Evolutionary conservation across 2,113 vertebrate species (phyloP).

Genomic region (Trachemys scripta): DNA sequence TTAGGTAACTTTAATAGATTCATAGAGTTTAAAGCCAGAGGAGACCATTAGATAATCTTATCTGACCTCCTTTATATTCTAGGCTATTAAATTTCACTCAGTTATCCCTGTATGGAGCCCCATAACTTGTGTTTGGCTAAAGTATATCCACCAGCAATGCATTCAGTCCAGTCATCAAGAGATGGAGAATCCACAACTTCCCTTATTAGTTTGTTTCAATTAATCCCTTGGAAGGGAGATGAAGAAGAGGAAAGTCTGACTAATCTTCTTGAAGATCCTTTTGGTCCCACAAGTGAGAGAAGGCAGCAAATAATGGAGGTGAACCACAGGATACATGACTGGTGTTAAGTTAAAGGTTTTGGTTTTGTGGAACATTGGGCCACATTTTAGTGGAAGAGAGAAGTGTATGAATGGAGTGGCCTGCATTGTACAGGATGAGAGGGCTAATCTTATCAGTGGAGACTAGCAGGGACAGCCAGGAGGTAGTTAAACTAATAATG

Average conservation of each 20-base stretch:
- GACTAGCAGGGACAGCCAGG: not conserved
- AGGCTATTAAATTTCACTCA: not conserved
- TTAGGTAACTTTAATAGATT: not conserved
- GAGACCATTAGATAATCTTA: not conserved
- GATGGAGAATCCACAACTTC: not conserved
- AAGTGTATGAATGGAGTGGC: not conserved
- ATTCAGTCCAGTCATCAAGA: not conserved
- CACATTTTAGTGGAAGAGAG: not conserved
- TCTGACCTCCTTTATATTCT: not conserved
- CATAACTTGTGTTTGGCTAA: not conserved
- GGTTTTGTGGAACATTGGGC: not conserved
- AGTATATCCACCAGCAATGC: not conserved
- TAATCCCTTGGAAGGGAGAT: not conserved
- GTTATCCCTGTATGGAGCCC: not conserved
- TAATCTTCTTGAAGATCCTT: not conserved
- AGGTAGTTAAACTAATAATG: not conserved
- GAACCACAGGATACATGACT: not conserved
- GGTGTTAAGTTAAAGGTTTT: not conserved
- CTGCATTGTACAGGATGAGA: not conserved
- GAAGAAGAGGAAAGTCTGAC: not conserved
- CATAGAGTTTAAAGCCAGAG: not conserved
- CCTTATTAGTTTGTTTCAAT: not conserved
- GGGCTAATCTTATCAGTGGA: not conserved
- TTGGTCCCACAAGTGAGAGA: not conserved
- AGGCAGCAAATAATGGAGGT: not conserved